A percentile compares a stretch with the other conserved stretches of the same genome.
Evolutionary conservation across 2,797 vertebrate genomes (phyloP).

Genomic region (Tiaroga cobitis): DNA sequence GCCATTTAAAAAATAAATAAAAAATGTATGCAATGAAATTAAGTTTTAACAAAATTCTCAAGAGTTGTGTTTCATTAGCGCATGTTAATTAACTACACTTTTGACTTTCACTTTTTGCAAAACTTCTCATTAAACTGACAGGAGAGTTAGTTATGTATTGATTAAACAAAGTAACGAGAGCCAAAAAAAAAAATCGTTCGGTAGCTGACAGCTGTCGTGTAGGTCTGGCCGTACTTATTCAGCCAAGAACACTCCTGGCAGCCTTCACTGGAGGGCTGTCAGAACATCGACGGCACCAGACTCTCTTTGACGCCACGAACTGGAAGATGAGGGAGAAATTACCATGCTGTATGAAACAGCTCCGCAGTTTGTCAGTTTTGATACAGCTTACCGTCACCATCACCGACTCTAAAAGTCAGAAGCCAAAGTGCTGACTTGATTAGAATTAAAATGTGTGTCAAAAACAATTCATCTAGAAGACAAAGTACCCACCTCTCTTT

Average conservation of each 20-base stretch:
- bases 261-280: slow-evolving; percentile 22
- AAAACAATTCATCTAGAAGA: slow-evolving; percentile 41
- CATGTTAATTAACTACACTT: background rate
- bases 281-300: slow-evolving; percentile 26
- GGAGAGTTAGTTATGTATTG: slow-evolving; percentile 16
- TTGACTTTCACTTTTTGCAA: background rate
- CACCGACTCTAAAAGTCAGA: background rate
- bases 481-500: background rate
- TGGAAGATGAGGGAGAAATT: slow-evolving; percentile 46
- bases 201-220: slow-evolving; percentile 39
- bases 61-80: background rate
- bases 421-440: slow-evolving; percentile 34
- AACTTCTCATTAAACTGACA: background rate
- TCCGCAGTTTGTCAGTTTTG: slow-evolving; percentile 55
- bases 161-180: slow-evolving; percentile 19
- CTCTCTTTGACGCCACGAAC: background rate
- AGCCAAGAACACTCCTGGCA: slow-evolving; percentile 43
- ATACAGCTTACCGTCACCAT: slow-evolving; percentile 54
- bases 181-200: background rate
- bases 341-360: slow-evolving; percentile 55
- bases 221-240: slow-evolving; percentile 36
- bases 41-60: background rate
- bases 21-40: background rate
- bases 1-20: background rate
- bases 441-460: slow-evolving; percentile 44